Evolutionary conservation across 2,113 vertebrate genomes (phyloP), one percentile per base, ranked within the genome.

Genomic region (Xiphophorus couchianus): DNA sequence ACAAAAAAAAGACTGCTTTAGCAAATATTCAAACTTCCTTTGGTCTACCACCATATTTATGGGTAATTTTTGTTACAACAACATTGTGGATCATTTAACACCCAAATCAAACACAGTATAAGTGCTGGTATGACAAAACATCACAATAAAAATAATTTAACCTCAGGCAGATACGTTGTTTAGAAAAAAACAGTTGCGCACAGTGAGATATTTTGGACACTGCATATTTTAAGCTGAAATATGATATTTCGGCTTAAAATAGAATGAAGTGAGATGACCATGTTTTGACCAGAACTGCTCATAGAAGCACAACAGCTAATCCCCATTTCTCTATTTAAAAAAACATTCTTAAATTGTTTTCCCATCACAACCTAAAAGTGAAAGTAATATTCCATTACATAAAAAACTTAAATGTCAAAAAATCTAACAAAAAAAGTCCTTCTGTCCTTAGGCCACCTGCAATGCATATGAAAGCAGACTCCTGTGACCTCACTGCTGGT

Each of bases 401-500:
- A 83, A 71, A 60, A 58, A 3, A 77, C 19, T 3, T n/a, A 39
- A 83, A 77, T 81, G 37, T 61, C 73, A 81, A 29, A 66, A 70
- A 67, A 42, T 81, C 63, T 73, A 39, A 17, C 44, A 71, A 62
- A 67, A 65, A 78, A 76, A 62, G 70, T 71, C 30, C 76, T 76
- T 73, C 33, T 33, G 13, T 44, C 67, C 71, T 77, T 71, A 72
- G 48, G 60, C 64, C 51, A 68, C 62, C 67, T 71, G 68, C 31
- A 51, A 66, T 4, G 29, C 28, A 48, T 48, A 78, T 14, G 10
- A 74, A 62, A 74, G 74, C 63, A 75, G 71, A 54, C 75, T 69
- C 71, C 74, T 27, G 27, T 78, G 74, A 74, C 71, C 62, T 77
- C 80, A 81, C 75, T 62, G 73, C 65, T 80, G 66, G 64, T 81